These are phyloP conservation scores for Heterodera filipjevi DNA, from an alignment of 2,888 invertebrate genomes.

Conservation along the genomic window DNA sequence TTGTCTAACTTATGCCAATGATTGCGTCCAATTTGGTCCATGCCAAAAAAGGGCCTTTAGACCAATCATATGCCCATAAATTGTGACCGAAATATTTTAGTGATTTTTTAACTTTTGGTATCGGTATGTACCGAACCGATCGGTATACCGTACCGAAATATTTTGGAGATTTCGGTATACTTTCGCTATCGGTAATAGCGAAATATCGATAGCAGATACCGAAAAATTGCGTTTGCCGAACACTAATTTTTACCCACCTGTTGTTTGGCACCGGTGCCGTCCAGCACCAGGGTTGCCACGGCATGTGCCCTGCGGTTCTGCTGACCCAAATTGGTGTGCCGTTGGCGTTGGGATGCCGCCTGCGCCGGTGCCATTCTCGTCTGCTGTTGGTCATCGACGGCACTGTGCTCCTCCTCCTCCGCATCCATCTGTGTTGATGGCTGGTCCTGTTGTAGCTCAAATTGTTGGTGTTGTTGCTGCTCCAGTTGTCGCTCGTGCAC, in stretches of 20 bases:
- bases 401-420: conserved; percentile 1
- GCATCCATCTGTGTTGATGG: neutral
- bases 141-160: too few relatives aligned
- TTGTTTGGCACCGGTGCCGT: neutral
- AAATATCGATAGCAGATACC: neutral
- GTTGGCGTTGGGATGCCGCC: neutral
- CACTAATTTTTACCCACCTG: neutral
- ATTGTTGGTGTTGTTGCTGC: neutral
- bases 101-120: too few relatives aligned
- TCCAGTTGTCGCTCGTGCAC: neutral
- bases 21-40: too few relatives aligned
- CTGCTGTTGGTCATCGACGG: neutral
- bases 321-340: neutral
- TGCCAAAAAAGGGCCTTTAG: too few relatives aligned
- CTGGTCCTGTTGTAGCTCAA: conserved; percentile 2
- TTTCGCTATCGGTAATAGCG: too few relatives aligned
- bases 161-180: too few relatives aligned
- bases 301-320: neutral
- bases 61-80: too few relatives aligned
- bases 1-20: too few relatives aligned
- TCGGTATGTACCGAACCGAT: too few relatives aligned
- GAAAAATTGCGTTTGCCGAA: too few relatives aligned
- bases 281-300: neutral
- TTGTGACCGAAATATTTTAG: too few relatives aligned
- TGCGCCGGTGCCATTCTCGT: neutral